These are phyloP conservation scores for Gracilinanus agilis DNA, from an alignment of 2,113 vertebrate genomes.

Conservation along the genomic window DNA sequence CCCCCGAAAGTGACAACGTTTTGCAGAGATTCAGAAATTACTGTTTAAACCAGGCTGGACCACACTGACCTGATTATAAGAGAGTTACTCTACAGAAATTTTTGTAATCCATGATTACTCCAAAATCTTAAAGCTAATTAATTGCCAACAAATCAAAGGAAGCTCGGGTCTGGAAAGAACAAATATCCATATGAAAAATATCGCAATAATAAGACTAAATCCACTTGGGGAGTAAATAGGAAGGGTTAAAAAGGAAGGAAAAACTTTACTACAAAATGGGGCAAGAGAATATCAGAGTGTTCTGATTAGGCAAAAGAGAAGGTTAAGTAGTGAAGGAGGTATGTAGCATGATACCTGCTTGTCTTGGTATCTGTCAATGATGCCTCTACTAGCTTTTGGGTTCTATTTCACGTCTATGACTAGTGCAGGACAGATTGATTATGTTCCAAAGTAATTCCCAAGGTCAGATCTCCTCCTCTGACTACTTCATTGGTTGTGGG, in stretches of 20 bases:
- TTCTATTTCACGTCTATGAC: not conserved
- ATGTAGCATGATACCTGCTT: not conserved
- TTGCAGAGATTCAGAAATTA: not conserved
- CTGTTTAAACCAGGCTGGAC: not conserved
- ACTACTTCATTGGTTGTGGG: not conserved
- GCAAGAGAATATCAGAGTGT: not conserved
- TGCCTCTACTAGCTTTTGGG: not conserved
- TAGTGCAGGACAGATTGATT: not conserved
- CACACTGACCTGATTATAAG: not conserved
- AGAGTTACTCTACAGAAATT: not conserved
- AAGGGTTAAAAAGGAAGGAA: not conserved
- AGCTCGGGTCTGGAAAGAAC: not conserved
- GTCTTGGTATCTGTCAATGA: not conserved
- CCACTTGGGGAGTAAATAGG: not conserved
- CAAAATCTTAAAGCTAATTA: not conserved
- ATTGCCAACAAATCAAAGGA: not conserved
- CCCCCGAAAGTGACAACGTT: not conserved
- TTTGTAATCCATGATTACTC: not conserved
- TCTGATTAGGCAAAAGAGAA: not conserved
- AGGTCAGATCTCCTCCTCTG: not conserved
- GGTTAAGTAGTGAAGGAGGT: not conserved
- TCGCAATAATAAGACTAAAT: not conserved
- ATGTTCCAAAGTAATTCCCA: not conserved
- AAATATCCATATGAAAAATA: not conserved
- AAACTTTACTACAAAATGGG: not conserved